Conservation (phyloP, 2,888 invertebrate species). For the Mystacides longicornis region DNA sequence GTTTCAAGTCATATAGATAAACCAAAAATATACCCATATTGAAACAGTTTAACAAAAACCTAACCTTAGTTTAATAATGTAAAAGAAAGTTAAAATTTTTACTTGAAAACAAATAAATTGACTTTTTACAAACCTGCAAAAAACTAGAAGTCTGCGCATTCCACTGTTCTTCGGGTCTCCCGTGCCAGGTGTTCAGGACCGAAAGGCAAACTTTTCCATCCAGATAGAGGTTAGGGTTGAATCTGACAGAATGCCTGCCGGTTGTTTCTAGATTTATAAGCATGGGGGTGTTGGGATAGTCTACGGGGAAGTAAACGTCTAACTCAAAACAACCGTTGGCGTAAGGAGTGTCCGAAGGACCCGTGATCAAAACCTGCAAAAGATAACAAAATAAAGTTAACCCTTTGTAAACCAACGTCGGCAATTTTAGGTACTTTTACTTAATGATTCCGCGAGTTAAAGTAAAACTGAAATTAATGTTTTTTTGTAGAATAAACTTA, state of each 20-base stretch:
- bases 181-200: constrained; percentile 94
- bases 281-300: constrained; percentile 79
- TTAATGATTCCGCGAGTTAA: too few species aligned
- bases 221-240: constrained; percentile 90
- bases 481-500: too few species aligned
- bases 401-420: too few species aligned
- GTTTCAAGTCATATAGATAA: neutral
- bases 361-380: constrained; percentile 78
- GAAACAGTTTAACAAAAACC: neutral
- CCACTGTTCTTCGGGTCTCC: constrained; percentile 95
- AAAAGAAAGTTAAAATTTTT: neutral
- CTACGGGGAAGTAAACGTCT: constrained; percentile 84
- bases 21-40: neutral
- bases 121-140: constrained; percentile 52
- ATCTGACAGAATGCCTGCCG: constrained; percentile 80
- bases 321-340: constrained; percentile 88
- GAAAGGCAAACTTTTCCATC: constrained; percentile 94
- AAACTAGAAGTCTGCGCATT: constrained; percentile 93
- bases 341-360: constrained; percentile 86
- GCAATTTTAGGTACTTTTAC: too few species aligned
- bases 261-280: constrained; percentile 86
- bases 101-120: neutral
- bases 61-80: neutral
- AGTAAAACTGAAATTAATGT: too few species aligned
- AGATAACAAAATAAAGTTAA: too few species aligned